phyloP scores from a whole-genome alignment of 2,888 invertebrate genomes.

The Oligia strigilis region DNA sequence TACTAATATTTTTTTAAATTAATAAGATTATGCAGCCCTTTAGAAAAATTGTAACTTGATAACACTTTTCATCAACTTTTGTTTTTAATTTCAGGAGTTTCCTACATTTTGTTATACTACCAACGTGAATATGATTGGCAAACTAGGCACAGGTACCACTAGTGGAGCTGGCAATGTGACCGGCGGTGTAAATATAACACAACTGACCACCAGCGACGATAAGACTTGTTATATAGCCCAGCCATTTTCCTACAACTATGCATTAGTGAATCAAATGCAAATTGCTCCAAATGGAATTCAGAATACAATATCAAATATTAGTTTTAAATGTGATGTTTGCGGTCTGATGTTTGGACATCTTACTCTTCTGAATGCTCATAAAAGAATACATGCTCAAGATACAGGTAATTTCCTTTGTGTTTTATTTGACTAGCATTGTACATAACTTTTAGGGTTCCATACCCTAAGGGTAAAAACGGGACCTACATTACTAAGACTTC shows the following conservation, averaged over 20 bases:
- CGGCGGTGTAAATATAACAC: slow-evolving; percentile 92
- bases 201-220: slow-evolving; percentile 91
- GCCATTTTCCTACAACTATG: slow-evolving; percentile 95
- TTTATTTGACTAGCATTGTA: neutral
- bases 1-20: neutral
- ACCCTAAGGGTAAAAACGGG: no score
- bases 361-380: slow-evolving; percentile 95
- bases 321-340: slow-evolving; percentile 97
- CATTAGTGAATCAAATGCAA: slow-evolving; percentile 96
- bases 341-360: slow-evolving; percentile 96
- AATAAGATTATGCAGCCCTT: neutral
- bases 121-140: slow-evolving; percentile 93
- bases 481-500: no score
- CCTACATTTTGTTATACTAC: slow-evolving; percentile 93
- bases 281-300: slow-evolving; percentile 92
- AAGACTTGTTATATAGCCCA: slow-evolving; percentile 94
- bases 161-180: slow-evolving; percentile 76
- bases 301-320: slow-evolving; percentile 94
- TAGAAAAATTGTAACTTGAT: no score
- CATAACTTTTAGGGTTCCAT: neutral
- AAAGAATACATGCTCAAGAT: slow-evolving; percentile 94
- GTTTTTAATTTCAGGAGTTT: slow-evolving; percentile 87
- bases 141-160: slow-evolving; percentile 88
- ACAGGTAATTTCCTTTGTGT: slow-evolving; percentile 80
- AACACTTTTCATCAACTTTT: slow-evolving; percentile 1